Evolutionary conservation across 2,888 invertebrate genomes (phyloP).

Genomic region (Drepana falcataria): DNA sequence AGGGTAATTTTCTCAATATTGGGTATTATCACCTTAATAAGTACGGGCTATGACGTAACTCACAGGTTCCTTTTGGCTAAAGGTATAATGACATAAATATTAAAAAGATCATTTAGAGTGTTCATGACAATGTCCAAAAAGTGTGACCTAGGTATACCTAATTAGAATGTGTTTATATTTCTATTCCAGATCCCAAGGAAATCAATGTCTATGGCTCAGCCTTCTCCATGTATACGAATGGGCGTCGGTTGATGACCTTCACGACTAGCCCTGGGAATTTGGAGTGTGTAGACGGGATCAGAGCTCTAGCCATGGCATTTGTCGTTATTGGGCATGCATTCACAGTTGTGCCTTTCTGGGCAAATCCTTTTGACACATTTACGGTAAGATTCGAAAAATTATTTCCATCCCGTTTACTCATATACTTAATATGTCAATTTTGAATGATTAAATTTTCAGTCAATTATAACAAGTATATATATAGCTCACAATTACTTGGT

Average conservation of each 20-base stretch:
- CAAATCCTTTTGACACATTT: conserved; percentile 18
- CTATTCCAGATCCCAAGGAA: conserved; percentile 27
- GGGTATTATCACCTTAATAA: background rate
- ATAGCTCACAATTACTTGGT: no score
- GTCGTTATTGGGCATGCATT: conserved; percentile 52
- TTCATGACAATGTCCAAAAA: no score
- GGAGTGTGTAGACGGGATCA: conserved; percentile 58
- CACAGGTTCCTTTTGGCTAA: background rate
- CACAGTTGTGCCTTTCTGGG: conserved; percentile 9
- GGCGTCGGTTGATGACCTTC: conserved; percentile 40
- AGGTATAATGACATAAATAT: background rate
- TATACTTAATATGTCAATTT: no score
- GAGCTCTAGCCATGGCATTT: conserved; percentile 60
- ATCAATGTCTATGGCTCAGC: conserved; percentile 15
- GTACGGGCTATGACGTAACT: background rate
- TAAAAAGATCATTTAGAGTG: no score
- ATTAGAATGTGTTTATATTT: no score
- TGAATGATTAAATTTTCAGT: no score
- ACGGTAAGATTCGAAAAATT: conserved; percentile 8
- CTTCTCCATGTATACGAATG: conserved; percentile 50
- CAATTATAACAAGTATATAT: no score
- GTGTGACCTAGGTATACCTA: no score
- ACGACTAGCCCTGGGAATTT: conserved; percentile 31
- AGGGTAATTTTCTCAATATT: background rate
- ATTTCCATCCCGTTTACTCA: no score